Conservation (phyloP, 1,140 invertebrate species). For the Hycleus cichorii region DNA sequence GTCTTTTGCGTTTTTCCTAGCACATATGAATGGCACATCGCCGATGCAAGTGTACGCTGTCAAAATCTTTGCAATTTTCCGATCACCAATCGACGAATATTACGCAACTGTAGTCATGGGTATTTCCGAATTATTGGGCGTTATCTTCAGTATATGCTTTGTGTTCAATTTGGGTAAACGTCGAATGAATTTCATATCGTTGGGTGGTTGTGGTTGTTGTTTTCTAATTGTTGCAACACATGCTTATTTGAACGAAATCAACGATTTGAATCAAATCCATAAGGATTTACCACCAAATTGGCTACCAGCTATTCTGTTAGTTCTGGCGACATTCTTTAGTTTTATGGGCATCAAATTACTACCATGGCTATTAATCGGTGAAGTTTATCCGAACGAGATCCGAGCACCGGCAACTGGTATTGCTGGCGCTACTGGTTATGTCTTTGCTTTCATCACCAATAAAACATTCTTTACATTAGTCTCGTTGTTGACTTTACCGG, state of each 20-base stretch:
- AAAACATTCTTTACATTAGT: constrained; percentile 63
- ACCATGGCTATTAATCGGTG: constrained; percentile 71
- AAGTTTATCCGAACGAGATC: constrained; percentile 58
- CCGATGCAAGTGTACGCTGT: constrained; percentile 66
- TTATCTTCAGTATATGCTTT: constrained; percentile 51
- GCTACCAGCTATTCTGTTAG: constrained; percentile 59
- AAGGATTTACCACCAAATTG: constrained; percentile 39
- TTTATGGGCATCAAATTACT: constrained; percentile 62
- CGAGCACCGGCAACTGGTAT: constrained; percentile 60
- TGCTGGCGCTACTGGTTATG: constrained; percentile 60
- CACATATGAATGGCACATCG: constrained; percentile 62
- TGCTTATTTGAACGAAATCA: constrained; percentile 40
- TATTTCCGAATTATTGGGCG: constrained; percentile 56
- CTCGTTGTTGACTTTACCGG: constrained; percentile 51
- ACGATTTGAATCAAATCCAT: constrained; percentile 4
- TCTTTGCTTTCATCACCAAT: constrained; percentile 64
- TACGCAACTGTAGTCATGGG: constrained; percentile 63
- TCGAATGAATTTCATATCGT: constrained; percentile 56
- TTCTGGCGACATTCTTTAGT: constrained; percentile 58
- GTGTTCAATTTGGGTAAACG: constrained; percentile 66
- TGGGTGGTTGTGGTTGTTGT: constrained; percentile 52
- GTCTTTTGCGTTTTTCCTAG: constrained; percentile 56
- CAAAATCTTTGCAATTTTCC: constrained; percentile 57
- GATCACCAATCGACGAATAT: constrained; percentile 65
- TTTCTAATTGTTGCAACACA: constrained; percentile 53